Evolutionary conservation across 2,113 vertebrate species (phyloP), one percentile per base, ranked within the genome.

Genomic region (Grammomys dolichurus): DNA sequence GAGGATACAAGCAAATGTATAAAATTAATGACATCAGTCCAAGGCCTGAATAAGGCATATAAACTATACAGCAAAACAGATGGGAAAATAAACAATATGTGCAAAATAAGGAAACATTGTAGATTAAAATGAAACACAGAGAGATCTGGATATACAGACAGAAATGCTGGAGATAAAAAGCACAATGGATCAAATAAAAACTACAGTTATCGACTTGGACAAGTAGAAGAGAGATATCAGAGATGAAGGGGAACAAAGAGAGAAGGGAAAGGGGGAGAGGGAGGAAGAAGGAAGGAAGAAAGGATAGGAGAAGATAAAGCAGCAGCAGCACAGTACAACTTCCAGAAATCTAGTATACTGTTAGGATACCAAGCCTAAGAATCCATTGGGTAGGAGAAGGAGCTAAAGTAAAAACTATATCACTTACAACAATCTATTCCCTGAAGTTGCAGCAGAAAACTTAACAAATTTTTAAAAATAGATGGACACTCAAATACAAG

Each of bases 191-290:
- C 51, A 81, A 81, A 58, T 40, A n/a, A 63, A 84, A 80, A 81
- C 10, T 36, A 56, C 33, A 56, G 51, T 56, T 60, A 40, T 58
- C 58, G 54, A 82, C 11, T 24, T 24, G 36, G 54, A 36, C 36
- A 82, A 82, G 56, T 26, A 60, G 56, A 84, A 40, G 56, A 82
- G 12, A 82, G 22, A 14, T 82, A 82, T 24, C 19, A 58, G 54
- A 4, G 54, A 58, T 24, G 5, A 58, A 40, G 26, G 80, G 10
- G 26, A 8, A 67, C 26, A 24, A 26, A 26, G 63, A 12, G 13
- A 16, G 12, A 1, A 22, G 6, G 11, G 46, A 40, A 0, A 60
- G 20, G 19, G 7, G 10, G 19, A 5, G 24, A 33, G 22, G 7
- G 3, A n/a, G 33, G 13, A 69, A 6, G 13, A 36, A 16, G 4